Conservation (phyloP, 2,888 invertebrate species). For the Chrysina gloriosa region DNA sequence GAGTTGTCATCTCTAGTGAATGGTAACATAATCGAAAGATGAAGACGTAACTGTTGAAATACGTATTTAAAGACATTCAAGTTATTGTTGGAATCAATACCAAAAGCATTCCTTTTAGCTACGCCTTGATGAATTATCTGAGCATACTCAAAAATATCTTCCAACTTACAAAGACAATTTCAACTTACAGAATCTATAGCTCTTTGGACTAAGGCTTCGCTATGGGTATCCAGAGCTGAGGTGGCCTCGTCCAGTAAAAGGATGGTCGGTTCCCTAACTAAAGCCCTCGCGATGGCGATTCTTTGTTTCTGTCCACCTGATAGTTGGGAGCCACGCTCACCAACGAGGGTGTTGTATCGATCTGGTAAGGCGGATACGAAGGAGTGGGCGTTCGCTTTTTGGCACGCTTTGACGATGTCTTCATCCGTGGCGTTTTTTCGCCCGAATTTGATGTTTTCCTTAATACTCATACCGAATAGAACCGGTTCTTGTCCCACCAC, state of each 20-base stretch:
- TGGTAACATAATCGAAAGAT: too few species aligned
- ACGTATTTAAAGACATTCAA: too few species aligned
- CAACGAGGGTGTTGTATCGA: conserved; percentile 86
- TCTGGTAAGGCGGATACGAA: conserved; percentile 81
- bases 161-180: conserved; percentile 4
- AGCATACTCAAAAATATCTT: background rate
- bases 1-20: too few species aligned
- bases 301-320: conserved; percentile 93
- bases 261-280: conserved; percentile 84
- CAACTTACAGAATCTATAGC: conserved; percentile 76
- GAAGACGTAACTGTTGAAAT: too few species aligned
- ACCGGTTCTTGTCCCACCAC: conserved; percentile 93
- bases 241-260: conserved; percentile 89
- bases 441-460: conserved; percentile 86
- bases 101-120: too few species aligned
- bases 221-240: conserved; percentile 87
- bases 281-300: conserved; percentile 89
- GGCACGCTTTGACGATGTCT: conserved; percentile 77
- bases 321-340: conserved; percentile 84
- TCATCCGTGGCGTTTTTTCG: conserved; percentile 73
- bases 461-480: conserved; percentile 85
- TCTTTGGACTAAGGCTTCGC: conserved; percentile 87
- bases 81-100: too few species aligned
- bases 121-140: background rate
- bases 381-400: conserved; percentile 81